phyloP scores from a whole-genome alignment of 2,888 invertebrate genomes.

The Diploptera punctata region DNA sequence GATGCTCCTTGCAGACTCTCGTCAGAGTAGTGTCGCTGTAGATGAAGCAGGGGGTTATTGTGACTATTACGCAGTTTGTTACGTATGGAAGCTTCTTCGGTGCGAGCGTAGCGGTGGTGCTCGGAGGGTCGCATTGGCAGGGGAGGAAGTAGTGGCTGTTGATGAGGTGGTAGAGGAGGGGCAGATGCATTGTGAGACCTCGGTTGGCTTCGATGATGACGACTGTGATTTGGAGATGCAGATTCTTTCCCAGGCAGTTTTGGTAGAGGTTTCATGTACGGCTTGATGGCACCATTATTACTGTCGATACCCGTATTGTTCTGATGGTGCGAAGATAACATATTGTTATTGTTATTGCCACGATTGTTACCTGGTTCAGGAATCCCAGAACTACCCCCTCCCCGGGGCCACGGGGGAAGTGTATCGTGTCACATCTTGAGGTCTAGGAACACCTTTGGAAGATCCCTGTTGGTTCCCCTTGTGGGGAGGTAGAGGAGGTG shows the following conservation, averaged over 20 bases:
- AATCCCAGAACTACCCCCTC: conserved; percentile 56
- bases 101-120: conserved; percentile 42
- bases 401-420: conserved; percentile 70
- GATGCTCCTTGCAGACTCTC: conserved; percentile 66
- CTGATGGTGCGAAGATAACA: conserved; percentile 37
- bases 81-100: conserved; percentile 45
- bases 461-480: conserved; percentile 46
- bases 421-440: conserved; percentile 49
- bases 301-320: conserved; percentile 35
- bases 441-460: conserved; percentile 23
- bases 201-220: conserved; percentile 31
- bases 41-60: conserved; percentile 36
- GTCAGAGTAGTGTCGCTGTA: conserved; percentile 71
- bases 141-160: conserved; percentile 44
- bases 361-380: neutral
- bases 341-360: conserved; percentile 19
- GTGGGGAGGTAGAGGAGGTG: conserved; percentile 67
- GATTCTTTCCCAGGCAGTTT: conserved; percentile 60
- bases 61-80: conserved; percentile 42
- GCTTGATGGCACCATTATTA: conserved; percentile 49
- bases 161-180: conserved; percentile 50
- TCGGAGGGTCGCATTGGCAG: conserved; percentile 42
- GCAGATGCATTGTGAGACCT: conserved; percentile 32
- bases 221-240: conserved; percentile 50
- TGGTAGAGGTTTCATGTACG: conserved; percentile 65